Conservation (phyloP, 2,797 vertebrate genomes). For the Sphenopsis melanotis region DNA sequence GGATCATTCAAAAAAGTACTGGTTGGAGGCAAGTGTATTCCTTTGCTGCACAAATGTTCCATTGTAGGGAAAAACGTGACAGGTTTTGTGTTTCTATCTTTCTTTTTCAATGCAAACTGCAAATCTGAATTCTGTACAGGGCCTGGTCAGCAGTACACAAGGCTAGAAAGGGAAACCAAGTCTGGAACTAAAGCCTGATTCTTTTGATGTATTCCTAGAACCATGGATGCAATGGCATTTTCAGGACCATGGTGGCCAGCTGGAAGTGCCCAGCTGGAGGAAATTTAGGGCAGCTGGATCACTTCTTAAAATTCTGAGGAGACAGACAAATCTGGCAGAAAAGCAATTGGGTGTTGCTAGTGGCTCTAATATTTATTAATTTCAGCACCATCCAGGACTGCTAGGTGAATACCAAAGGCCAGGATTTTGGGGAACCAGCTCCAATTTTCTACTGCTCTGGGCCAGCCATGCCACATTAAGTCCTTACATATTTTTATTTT, state of each 20-base stretch:
- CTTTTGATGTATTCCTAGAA: not conserved
- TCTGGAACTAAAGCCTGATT: not conserved
- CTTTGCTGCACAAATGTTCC: not conserved
- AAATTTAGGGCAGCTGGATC: not conserved
- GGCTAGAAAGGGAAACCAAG: not conserved
- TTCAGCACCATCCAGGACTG: not conserved
- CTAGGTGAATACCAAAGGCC: not conserved
- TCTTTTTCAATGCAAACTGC: not conserved
- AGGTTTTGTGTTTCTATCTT: not conserved
- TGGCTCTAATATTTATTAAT: not conserved
- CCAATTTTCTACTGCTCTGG: not conserved
- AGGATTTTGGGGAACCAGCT: not conserved
- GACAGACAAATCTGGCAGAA: not conserved
- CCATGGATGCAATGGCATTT: accelerated
- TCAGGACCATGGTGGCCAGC: accelerated
- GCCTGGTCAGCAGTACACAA: not conserved
- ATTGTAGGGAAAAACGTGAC: accelerated
- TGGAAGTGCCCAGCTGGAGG: not conserved
- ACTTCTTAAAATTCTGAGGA: not conserved
- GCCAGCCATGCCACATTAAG: accelerated
- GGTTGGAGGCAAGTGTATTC: not conserved
- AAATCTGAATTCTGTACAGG: not conserved
- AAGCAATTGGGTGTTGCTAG: not conserved
- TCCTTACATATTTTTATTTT: not conserved
- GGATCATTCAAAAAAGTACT: not conserved